Evolutionary conservation across 2,113 vertebrate species (phyloP).

Genomic region (Albula glossodonta): DNA sequence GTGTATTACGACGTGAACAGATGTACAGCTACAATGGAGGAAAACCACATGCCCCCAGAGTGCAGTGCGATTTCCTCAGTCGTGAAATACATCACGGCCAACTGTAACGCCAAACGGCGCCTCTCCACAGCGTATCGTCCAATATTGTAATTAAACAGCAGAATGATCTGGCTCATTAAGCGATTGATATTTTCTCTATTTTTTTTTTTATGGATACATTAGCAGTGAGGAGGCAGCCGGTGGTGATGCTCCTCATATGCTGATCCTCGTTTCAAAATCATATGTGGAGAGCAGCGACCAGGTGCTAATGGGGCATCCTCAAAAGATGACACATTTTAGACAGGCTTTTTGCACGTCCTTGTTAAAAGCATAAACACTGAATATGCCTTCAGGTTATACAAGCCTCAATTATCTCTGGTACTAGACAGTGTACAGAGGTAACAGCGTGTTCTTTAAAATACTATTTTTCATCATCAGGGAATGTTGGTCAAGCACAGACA

Average conservation of each 20-base stretch:
- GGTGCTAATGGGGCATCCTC: neutral
- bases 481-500: too few relatives aligned
- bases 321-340: constrained; percentile 13
- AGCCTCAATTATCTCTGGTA: neutral
- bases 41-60: constrained; percentile 20
- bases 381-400: neutral
- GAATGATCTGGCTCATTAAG: constrained; percentile 38
- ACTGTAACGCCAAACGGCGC: constrained; percentile 17
- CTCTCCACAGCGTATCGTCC: constrained; percentile 16
- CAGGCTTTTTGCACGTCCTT: constrained; percentile 24
- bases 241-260: neutral
- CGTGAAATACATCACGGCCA: constrained; percentile 29
- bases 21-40: constrained; percentile 25
- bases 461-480: too few relatives aligned
- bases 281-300: neutral
- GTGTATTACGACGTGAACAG: constrained; percentile 36
- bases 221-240: neutral
- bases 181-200: neutral
- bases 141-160: constrained; percentile 37
- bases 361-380: constrained; percentile 15
- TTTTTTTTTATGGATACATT: constrained; percentile 8
- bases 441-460: too few relatives aligned
- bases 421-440: neutral
- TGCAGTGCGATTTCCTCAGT: constrained; percentile 25
- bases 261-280: neutral